Evolutionary conservation across 2,888 invertebrate genomes (phyloP), one percentile per base, ranked within the genome.

Genomic region (Lithophane leautieri): DNA sequence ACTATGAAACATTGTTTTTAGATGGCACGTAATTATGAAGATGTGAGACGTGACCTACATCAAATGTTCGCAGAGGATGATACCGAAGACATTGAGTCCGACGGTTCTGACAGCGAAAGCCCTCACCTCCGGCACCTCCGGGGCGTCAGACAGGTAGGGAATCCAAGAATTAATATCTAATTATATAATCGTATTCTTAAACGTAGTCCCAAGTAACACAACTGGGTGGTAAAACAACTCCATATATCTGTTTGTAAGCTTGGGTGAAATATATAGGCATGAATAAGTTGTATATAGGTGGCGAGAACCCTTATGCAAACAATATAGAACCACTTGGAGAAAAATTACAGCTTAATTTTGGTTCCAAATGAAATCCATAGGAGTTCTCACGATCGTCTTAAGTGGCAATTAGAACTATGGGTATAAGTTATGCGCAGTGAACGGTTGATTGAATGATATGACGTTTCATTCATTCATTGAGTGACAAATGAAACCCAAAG

Each of bases 221-320:
- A 40, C 60, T 28, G 60, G 60, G 34, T 60, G 34, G 60, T 34
- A 60, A 28, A 60, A 60, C 34, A 19, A 19, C 19, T 60, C 19
- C 6, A 60, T 34, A 60, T 60, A 60, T 60, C 60, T 34, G 6
- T 34, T 60, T 60, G 11, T 34, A 60, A 60, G 11, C 34, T 60
- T 60, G 19, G 34, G 9, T 60, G 34, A 60, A 60, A 60, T 60
- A 34, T 60, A 34, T 6, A 34, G 60, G 4, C 34, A 34, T 34
- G 9, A 60, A 4, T 60, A 60, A 34, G 34, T 60, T 60, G 22
- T 60, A 34, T 34, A 60, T 34, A 60, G 34, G 60, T 60, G 60
- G 60, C 11, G 60, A 34, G 16, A 60, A 60, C 60, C 34, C 34
- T 60, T 34, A 34, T 60, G 60, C 60, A 60, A 60, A 54, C 54